Percentiles rank a stretch among this genome's conserved stretches.
Conservation (phyloP, 2,888 invertebrate genomes). For the Mesoligia furuncula region DNA sequence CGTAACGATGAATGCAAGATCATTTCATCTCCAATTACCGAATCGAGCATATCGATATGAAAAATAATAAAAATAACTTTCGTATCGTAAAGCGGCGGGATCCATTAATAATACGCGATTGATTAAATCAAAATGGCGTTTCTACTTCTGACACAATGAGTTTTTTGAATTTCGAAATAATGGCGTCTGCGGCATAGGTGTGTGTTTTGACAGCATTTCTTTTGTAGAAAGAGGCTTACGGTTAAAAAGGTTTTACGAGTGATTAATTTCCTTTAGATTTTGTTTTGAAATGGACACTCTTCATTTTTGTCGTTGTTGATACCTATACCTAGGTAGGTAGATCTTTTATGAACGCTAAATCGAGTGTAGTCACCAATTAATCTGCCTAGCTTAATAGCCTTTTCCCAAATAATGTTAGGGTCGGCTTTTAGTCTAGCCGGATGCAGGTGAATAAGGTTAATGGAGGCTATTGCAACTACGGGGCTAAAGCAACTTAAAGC, state of each 20-base stretch:
- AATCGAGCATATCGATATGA: slow-evolving; percentile 62
- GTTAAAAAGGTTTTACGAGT: slow-evolving; percentile 71
- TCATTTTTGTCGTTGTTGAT: slow-evolving; percentile 4
- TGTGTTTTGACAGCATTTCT: slow-evolving; percentile 77
- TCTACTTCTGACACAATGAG: slow-evolving; percentile 74
- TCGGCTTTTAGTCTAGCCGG: not conserved
- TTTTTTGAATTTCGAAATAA: slow-evolving; percentile 77
- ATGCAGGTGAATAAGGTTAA: not conserved
- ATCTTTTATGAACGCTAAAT: not conserved
- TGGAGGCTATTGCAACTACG: too few species aligned
- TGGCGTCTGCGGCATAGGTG: slow-evolving; percentile 63
- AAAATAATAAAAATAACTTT: slow-evolving; percentile 69
- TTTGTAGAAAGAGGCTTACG: slow-evolving; percentile 68
- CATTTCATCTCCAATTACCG: slow-evolving; percentile 72
- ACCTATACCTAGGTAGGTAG: not conserved
- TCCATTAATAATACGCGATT: slow-evolving; percentile 81
- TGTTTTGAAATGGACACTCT: slow-evolving; percentile 58
- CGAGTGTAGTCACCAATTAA: not conserved
- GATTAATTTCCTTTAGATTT: slow-evolving; percentile 74
- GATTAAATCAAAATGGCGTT: slow-evolving; percentile 79
- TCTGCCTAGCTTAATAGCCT: not conserved
- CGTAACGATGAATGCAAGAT: slow-evolving; percentile 62
- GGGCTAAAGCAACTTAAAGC: too few species aligned
- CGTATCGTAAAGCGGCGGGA: slow-evolving; percentile 63
- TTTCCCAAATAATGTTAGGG: not conserved